These are phyloP conservation scores for Choristoneura rosaceana DNA, from an alignment of 2,888 invertebrate species.

Conservation along the genomic window DNA sequence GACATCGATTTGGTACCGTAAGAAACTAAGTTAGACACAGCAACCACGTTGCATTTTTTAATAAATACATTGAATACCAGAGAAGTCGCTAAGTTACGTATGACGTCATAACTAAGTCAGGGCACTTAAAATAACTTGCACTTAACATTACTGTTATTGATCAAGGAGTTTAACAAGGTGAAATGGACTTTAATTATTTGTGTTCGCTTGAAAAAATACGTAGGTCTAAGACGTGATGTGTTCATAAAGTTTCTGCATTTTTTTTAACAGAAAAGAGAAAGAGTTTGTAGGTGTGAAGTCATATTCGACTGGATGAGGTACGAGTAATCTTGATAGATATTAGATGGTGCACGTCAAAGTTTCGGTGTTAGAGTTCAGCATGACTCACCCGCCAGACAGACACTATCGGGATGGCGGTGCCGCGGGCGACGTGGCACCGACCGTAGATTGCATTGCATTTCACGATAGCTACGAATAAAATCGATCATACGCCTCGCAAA, in stretches of 20 bases:
- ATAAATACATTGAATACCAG: neutral
- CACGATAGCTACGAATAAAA: constrained; percentile 56
- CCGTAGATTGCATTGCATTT: constrained; percentile 68
- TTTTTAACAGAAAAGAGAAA: neutral
- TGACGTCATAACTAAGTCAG: neutral
- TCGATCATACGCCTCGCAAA: constrained; percentile 46
- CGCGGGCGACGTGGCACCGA: constrained; percentile 67
- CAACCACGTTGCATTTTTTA: neutral
- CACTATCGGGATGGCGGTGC: constrained; percentile 54
- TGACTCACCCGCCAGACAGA: constrained; percentile 58
- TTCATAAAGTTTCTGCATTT: constrained; percentile 11
- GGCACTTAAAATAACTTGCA: constrained; percentile 24
- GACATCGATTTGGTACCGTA: constrained; percentile 38
- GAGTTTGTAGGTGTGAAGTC: constrained; percentile 3
- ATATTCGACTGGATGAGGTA: constrained; percentile 12
- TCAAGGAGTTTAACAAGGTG: constrained; percentile 10
- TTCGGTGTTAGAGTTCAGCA: constrained; percentile 48
- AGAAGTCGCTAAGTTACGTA: neutral
- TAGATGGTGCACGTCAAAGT: constrained; percentile 43
- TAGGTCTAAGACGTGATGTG: neutral
- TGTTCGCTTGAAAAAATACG: constrained; percentile 6
- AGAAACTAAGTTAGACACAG: neutral
- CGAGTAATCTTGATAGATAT: constrained; percentile 20
- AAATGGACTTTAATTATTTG: constrained; percentile 22
- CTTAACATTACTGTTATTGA: constrained; percentile 15